Evolutionary conservation across 2,888 invertebrate genomes (phyloP).

Genomic region (Alitta virens): DNA sequence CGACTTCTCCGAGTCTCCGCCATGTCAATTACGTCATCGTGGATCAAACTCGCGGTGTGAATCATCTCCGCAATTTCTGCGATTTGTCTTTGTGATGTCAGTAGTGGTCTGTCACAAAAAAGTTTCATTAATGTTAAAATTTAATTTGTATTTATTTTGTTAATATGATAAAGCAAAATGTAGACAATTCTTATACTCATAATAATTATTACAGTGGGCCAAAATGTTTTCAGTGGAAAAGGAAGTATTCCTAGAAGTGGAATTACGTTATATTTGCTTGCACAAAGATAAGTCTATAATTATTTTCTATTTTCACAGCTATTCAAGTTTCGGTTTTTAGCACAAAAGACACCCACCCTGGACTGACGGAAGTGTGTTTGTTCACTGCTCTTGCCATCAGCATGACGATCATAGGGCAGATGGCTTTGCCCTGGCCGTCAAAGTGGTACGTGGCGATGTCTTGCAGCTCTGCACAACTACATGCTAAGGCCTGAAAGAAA

Average conservation of each 20-base stretch:
- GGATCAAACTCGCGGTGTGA: conserved; percentile 96
- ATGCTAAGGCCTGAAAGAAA: background rate
- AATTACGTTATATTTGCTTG: too few relatives aligned
- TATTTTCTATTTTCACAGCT: too few relatives aligned
- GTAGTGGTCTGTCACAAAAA: conserved; percentile 37
- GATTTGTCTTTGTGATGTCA: conserved; percentile 60
- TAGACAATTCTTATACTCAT: too few relatives aligned
- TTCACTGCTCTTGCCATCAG: conserved; percentile 83
- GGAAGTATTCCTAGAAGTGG: too few relatives aligned
- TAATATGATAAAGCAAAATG: too few relatives aligned
- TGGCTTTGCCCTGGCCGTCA: conserved; percentile 95
- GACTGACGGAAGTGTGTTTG: conserved; percentile 31
- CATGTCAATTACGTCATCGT: conserved; percentile 98
- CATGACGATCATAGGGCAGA: conserved; percentile 91
- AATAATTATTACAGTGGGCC: too few relatives aligned
- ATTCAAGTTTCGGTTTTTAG: too few relatives aligned
- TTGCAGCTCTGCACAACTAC: conserved; percentile 26
- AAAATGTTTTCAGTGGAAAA: too few relatives aligned
- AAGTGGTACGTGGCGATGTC: conserved; percentile 96
- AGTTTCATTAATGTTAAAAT: background rate
- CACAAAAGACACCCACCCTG: background rate
- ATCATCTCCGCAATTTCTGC: conserved; percentile 99
- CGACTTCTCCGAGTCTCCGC: conserved; percentile 93
- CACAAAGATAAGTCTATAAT: too few relatives aligned
- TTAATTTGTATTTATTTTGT: too few relatives aligned